Conservation (phyloP, 2,888 invertebrate species). For the Teleiodes luculella region DNA sequence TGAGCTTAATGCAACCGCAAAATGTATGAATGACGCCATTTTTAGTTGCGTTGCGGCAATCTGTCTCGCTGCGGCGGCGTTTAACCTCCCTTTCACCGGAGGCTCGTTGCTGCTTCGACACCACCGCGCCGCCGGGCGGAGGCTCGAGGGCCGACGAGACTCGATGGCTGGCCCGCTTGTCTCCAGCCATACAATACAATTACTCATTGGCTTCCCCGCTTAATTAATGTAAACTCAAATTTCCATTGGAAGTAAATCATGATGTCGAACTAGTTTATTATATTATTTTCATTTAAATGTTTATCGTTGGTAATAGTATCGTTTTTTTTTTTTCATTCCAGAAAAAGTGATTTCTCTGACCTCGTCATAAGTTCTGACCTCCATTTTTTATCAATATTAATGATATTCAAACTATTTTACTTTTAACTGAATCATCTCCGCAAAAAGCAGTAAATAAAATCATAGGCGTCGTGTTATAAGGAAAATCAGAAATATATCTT, state of each 20-base stretch:
- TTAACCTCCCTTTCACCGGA: slow-evolving; percentile 76
- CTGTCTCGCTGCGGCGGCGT: slow-evolving; percentile 56
- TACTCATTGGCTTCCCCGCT: slow-evolving; percentile 16
- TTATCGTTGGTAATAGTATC: no score
- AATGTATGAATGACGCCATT: slow-evolving; percentile 74
- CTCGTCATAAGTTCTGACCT: no score
- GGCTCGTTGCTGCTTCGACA: no score
- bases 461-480: background rate
- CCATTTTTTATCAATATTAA: no score
- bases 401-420: no score
- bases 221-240: background rate
- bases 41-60: slow-evolving; percentile 72
- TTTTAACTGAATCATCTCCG: no score
- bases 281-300: no score
- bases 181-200: slow-evolving; percentile 11
- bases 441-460: no score
- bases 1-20: slow-evolving; percentile 61
- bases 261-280: no score
- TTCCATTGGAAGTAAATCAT: no score
- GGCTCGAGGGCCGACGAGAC: slow-evolving; percentile 45
- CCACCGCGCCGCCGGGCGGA: slow-evolving; percentile 32
- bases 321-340: no score
- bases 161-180: slow-evolving; percentile 49
- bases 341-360: no score
- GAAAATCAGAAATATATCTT: background rate